Percentiles rank a stretch among this genome's conserved stretches.
phyloP scores from a whole-genome alignment of 2,888 invertebrate genomes.

The Pyrochroa serraticornis region DNA sequence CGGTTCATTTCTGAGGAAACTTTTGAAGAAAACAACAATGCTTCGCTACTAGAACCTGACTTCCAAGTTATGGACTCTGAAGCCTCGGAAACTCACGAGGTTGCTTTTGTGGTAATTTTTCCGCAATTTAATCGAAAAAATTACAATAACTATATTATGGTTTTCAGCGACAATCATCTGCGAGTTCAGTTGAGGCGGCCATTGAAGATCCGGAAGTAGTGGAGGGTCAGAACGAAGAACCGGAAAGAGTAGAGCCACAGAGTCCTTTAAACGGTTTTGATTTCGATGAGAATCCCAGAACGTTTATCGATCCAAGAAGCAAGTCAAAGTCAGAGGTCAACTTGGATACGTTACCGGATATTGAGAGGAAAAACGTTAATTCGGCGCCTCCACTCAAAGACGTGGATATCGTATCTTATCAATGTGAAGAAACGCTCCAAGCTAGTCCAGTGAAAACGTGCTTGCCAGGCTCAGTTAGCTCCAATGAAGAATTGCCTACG shows the following conservation, averaged over 20 bases:
- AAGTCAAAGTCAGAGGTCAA: constrained; percentile 53
- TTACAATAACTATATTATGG: no score
- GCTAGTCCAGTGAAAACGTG: constrained; percentile 31
- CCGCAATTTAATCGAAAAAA: no score
- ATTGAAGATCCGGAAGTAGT: not conserved
- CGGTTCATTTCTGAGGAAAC: constrained; percentile 9
- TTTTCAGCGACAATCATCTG: constrained; percentile 22
- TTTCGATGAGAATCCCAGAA: constrained; percentile 27
- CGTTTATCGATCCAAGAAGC: constrained; percentile 28
- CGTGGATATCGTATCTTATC: constrained; percentile 23
- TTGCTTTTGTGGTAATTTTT: not conserved
- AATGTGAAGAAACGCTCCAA: constrained; percentile 36
- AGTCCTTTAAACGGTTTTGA: constrained; percentile 33
- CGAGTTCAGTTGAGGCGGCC: constrained; percentile 27
- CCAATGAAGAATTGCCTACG: constrained; percentile 34
- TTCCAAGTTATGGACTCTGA: constrained; percentile 26
- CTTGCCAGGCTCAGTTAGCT: constrained; percentile 40
- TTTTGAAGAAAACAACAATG: constrained; percentile 22
- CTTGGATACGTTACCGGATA: constrained; percentile 47
- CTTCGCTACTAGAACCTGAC: constrained; percentile 8
- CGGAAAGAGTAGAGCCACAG: constrained; percentile 9
- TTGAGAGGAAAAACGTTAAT: constrained; percentile 48
- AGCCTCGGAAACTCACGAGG: constrained; percentile 17
- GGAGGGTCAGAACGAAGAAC: constrained; percentile 15
- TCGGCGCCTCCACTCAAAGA: constrained; percentile 53